phyloP scores from a whole-genome alignment of 2,113 vertebrate genomes.

The Microcebus tavaratra region DNA sequence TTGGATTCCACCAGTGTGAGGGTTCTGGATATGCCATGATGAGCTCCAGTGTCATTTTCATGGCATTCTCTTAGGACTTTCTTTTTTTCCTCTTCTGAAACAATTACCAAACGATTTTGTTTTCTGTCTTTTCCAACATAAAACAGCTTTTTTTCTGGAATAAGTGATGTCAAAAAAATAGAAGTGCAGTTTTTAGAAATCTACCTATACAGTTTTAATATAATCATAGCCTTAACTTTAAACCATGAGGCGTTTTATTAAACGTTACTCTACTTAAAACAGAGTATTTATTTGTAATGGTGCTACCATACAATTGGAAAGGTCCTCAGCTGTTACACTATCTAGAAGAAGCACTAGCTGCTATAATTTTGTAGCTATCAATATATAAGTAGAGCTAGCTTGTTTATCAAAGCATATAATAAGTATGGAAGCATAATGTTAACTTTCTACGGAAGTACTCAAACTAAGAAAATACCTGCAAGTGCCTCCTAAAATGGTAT shows the following conservation, averaged over 20 bases:
- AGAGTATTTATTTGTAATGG: slow-evolving; percentile 18
- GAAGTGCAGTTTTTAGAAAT: background rate
- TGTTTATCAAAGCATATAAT: background rate
- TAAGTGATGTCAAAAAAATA: slow-evolving; percentile 67
- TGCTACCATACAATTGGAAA: background rate
- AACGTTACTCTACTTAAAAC: background rate
- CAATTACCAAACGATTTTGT: slow-evolving; percentile 85
- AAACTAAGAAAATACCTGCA: slow-evolving; percentile 3
- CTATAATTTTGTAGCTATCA: background rate
- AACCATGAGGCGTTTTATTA: background rate
- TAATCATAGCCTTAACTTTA: background rate
- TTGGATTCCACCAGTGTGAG: slow-evolving; percentile 85
- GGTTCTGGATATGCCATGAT: slow-evolving; percentile 86
- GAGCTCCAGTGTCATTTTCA: slow-evolving; percentile 79
- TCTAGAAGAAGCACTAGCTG: background rate
- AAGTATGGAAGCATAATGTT: background rate
- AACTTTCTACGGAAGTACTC: background rate
- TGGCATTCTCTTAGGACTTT: slow-evolving; percentile 84
- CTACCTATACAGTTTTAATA: background rate
- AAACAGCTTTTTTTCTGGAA: slow-evolving; percentile 87
- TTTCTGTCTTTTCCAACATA: slow-evolving; percentile 86
- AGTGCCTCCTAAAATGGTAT: background rate
- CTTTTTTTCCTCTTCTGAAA: slow-evolving; percentile 87
- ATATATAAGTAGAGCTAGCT: background rate
- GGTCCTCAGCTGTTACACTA: background rate